Evolutionary conservation across 1,140 invertebrate genomes (phyloP), one percentile per base, ranked within the genome.

Genomic region (Plodia interpunctella): DNA sequence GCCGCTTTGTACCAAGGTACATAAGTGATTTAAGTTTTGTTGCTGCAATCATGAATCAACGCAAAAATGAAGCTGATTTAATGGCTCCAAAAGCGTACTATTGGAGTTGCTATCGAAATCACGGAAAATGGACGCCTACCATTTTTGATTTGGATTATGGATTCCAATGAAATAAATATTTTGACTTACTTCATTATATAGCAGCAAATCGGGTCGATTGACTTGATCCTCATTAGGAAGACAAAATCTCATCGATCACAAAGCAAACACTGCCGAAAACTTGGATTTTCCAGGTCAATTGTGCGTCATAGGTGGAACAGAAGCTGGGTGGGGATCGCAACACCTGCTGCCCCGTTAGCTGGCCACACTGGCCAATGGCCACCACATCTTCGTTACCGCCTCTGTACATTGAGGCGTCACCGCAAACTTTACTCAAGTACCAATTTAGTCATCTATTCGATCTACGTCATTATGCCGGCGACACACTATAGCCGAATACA

Each of bases 311-410:
- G 63, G 58, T 51, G 50, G 63, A 32, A 10, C 30, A 32, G 30
- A 18, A 20, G 30, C 10, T 38, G 54, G 54, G 69, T 57, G 66
- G 69, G 63, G 69, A 63, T 65, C 54, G 65, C 0, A 68, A 63
- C 69, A 72, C 66, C 64, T 55, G 19, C 0, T 35, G 38, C 49
- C 72, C 71, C 71, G 76, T 78, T 78, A 78, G 59, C 49, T 57
- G 49, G 44, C 68, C 64, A 70, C 69, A 78, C 76, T 78, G 76
- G 76, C 55, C 62, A 38, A 38, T 55, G 21, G 38, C 11, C 51
- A 25, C 51, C 28, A 53, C 20, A 53, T 25, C 51, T 25, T 8
- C 10, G 51, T 53, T 51, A 53, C 51, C 51, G 51, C 51, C 51
- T 53, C 51, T 30, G 56, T 63, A 62, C 55, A 3, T 57, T 67